A percentile compares a stretch with the other conserved stretches of the same genome.
phyloP scores from a whole-genome alignment of 2,113 vertebrate species.

The Gasterosteus aculeatus region DNA sequence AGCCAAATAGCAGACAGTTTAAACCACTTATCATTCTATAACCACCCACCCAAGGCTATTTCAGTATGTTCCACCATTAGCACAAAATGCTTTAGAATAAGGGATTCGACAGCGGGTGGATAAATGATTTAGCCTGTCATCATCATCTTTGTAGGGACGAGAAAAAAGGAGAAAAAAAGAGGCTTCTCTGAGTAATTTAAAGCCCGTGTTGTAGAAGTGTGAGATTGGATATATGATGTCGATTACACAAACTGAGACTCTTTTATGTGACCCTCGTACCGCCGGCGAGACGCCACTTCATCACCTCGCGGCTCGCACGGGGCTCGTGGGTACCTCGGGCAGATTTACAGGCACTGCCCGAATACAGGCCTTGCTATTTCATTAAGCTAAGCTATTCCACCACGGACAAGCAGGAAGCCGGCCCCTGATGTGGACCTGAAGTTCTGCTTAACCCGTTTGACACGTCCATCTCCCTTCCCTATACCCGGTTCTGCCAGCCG shows the following conservation, averaged over 20 bases:
- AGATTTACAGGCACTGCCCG: too few species aligned
- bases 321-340: too few species aligned
- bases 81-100: slow-evolving; percentile 43
- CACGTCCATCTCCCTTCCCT: too few species aligned
- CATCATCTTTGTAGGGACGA: slow-evolving; percentile 40
- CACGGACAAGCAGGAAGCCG: too few species aligned
- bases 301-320: slow-evolving; percentile 42
- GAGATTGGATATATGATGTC: slow-evolving; percentile 71
- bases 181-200: slow-evolving; percentile 61
- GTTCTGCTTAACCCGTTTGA: too few species aligned
- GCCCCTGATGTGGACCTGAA: too few species aligned
- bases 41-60: slow-evolving; percentile 43
- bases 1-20: slow-evolving; percentile 49
- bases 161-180: slow-evolving; percentile 11
- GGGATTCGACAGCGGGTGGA: slow-evolving; percentile 32
- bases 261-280: slow-evolving; percentile 71
- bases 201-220: slow-evolving; percentile 55
- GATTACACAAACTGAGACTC: slow-evolving; percentile 73
- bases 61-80: slow-evolving; percentile 38
- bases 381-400: too few species aligned
- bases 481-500: too few species aligned
- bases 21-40: slow-evolving; percentile 57
- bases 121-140: slow-evolving; percentile 54
- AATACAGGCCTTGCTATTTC: too few species aligned
- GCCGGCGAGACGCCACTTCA: slow-evolving; percentile 56